Base-by-base conservation (phyloP, 2,797 vertebrate species). In the Chelon labrosus region DNA sequence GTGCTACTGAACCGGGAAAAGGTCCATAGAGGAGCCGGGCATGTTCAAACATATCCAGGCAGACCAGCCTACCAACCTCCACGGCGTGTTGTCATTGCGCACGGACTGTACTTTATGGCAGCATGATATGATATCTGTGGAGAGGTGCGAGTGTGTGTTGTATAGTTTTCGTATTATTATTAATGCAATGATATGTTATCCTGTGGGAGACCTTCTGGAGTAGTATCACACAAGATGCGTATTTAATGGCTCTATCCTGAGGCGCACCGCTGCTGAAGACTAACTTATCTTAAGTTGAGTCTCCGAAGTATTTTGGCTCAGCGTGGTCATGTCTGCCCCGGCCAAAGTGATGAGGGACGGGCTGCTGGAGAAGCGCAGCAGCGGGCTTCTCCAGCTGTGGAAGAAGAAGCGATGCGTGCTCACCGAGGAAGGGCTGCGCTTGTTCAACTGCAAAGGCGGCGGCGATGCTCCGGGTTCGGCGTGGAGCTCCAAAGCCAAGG, bases 381-480 rank as follows among this genome's bases (percentile, higher is more conserved):
- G 96, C 54, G 97, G 97, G 6, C 95, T 98, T 64, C 94, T 98
- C 88, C 97, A 97, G 93, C 94, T 96, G 72, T 98, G 97, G 97
- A 97, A 98, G 92, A 96, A 94, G 80, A 98, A 98, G 82, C 95
- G 95, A 49, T 98, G 97, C 89, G 93, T 97, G 68, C 94, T 98
- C 75, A 95, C 96, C 0, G 97, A 98, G 63, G 95, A 95, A 31
- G 97, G 96, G 9, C 90, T 98, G 88, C 95, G 95, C 54, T 92
- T 98, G 64, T 95, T 84, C 65, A 81, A 70, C 77, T 85, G 88
- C 70, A 92, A 83, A 65, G 79, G 82, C 51, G 77, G 70, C 39
- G 72, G 47, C 2, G 80, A 73, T 55, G 86, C 92, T 82, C 90
- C 90, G 62, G 88, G 92, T 61, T 77, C 93, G 0, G 89, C 75